Evolutionary conservation across 1,140 invertebrate genomes (phyloP), one percentile per base, ranked within the genome.

Genomic region (Leucophenga varia): DNA sequence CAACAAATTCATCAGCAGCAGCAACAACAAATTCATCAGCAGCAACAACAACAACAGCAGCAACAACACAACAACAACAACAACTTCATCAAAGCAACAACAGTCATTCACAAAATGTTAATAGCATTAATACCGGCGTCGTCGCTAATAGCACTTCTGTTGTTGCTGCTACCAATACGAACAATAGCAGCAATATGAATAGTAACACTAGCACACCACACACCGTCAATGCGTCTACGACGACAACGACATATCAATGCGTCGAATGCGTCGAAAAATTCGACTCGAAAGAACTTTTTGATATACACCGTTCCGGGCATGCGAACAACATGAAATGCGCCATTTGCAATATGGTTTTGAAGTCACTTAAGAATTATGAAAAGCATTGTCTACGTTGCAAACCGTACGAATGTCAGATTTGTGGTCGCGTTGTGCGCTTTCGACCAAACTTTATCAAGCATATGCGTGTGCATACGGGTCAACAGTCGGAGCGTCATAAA

Each of bases 311-410:
- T 25, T 72, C 72, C 21, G 72, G 72, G 0, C 72, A 74, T 46
- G 63, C 69, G 8, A 74, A 74, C 36, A 74, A 74, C 18, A 70
- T 74, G 72, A 74, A 74, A 39, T 74, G 72, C 46, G 68, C 72
- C 56, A 72, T 74, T 21, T 74, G 72, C 38, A 74, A 74, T 30
- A 72, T 74, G 69, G 72, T 74, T 0, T 14, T 74, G 3, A 74
- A 74, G 20, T 72, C 64, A 2, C 20, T 74, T 0, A 74, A 74
- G 31, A 74, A 74, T 47, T 74, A 74, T 18, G 72, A 74, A 47
- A 74, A 74, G 38, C 72, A 74, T 28, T 72, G 72, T 39, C 31
- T 72, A n/a, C 65, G 72, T 16, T 74, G 72, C 52, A 74, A 74
- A 48, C 72, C 72, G n/a, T 75, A 73, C 54, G 72, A 75, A 28